Conservation (phyloP, 64 coral and sea anemone species). For the Platygyra sinensis region DNA sequence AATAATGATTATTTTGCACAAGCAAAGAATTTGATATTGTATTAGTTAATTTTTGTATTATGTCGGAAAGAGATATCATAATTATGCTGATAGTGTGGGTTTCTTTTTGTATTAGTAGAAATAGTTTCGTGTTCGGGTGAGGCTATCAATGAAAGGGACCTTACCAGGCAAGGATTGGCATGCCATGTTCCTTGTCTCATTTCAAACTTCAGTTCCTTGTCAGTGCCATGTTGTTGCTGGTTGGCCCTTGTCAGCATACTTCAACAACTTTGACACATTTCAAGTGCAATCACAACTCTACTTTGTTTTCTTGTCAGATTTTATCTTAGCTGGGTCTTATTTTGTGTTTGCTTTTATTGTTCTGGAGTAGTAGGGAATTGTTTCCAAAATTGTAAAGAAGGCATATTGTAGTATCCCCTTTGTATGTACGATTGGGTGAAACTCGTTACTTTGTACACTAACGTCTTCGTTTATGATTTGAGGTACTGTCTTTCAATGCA, state of each 20-base stretch:
- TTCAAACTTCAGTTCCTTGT: not conserved
- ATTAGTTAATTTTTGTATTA: slow-evolving; percentile 25
- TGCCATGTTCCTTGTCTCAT: too few relatives aligned
- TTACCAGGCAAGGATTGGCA: not conserved
- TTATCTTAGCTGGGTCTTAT: too few relatives aligned
- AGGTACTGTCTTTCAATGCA: not conserved
- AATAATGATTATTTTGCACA: slow-evolving; percentile 24
- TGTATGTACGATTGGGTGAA: not conserved
- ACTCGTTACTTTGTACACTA: not conserved
- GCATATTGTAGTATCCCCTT: not conserved
- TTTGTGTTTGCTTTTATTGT: not conserved
- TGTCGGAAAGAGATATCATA: not conserved
- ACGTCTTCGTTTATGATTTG: not conserved
- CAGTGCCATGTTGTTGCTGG: too few relatives aligned
- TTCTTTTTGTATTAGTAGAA: not conserved
- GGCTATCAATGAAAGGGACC: not conserved
- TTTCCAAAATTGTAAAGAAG: not conserved
- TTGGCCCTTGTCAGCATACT: not conserved
- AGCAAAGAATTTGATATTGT: slow-evolving; percentile 12
- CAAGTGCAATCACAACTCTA: not conserved
- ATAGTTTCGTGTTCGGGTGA: not conserved
- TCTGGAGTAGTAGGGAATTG: not conserved
- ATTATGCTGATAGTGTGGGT: not conserved
- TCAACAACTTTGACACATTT: not conserved
- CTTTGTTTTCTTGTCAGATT: not conserved